Conservation (phyloP, 2,113 vertebrate genomes). For the Poeciliopsis turrubarensis region DNA sequence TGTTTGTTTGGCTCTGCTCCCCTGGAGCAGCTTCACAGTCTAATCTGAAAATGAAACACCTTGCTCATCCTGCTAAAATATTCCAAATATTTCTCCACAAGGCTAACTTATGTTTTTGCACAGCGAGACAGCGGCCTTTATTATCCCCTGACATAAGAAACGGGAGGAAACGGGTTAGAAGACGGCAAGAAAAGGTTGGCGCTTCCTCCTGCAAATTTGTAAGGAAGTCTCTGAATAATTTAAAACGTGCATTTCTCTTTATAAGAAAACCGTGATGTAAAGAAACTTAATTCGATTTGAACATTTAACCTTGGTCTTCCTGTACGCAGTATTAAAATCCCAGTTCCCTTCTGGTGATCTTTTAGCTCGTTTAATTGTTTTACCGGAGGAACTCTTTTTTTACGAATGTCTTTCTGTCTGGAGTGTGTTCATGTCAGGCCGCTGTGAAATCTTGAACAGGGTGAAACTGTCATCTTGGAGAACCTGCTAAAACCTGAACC, state of each 20-base stretch:
- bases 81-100: slow-evolving; percentile 45
- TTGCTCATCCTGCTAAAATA: slow-evolving; percentile 69
- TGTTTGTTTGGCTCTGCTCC: slow-evolving; percentile 13
- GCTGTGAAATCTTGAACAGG: not conserved
- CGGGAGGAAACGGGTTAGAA: not conserved
- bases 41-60: slow-evolving; percentile 78
- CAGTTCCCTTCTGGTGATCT: not conserved
- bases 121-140: not conserved
- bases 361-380: not conserved
- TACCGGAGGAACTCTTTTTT: not conserved
- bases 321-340: no score
- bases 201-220: not conserved
- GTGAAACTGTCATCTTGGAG: not conserved
- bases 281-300: not conserved
- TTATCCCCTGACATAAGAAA: slow-evolving; percentile 6
- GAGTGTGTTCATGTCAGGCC: slow-evolving; percentile 17
- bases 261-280: not conserved
- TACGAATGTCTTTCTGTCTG: slow-evolving; percentile 24
- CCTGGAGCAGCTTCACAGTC: slow-evolving; percentile 23
- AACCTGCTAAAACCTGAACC: not conserved
- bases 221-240: not conserved
- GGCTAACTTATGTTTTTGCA: slow-evolving; percentile 17
- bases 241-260: not conserved
- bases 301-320: no score
- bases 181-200: not conserved